These are phyloP conservation scores for Disparrhopalites patrizii DNA, from an alignment of 2,888 invertebrate genomes.

Conservation along the genomic window DNA sequence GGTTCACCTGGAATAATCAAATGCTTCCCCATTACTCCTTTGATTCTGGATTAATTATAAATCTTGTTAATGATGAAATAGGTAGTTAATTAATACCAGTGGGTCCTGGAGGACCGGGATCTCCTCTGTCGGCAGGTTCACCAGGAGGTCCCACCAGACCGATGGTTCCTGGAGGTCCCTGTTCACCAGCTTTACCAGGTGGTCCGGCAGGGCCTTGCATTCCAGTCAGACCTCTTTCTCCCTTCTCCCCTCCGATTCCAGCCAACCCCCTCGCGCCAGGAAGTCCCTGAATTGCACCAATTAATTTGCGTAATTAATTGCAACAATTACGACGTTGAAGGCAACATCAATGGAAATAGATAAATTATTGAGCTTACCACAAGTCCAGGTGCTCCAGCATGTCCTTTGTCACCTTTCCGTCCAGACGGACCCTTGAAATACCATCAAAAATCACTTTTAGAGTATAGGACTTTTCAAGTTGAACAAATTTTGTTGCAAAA, in stretches of 20 bases:
- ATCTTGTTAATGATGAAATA: too few species aligned
- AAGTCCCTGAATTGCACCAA: slow-evolving; percentile 55
- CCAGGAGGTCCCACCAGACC: slow-evolving; percentile 74
- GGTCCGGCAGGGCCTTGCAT: slow-evolving; percentile 72
- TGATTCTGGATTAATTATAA: too few species aligned
- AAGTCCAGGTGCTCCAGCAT: slow-evolving; percentile 65
- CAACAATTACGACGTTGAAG: neutral
- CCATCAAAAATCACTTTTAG: too few species aligned
- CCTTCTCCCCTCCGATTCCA: slow-evolving; percentile 68
- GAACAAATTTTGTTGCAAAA: too few species aligned
- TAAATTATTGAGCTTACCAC: slow-evolving; percentile 54
- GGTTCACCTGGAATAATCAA: slow-evolving; percentile 59
- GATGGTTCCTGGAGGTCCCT: slow-evolving; percentile 69
- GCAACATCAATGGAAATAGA: too few species aligned
- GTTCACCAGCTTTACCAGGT: slow-evolving; percentile 68
- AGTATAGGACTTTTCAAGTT: too few species aligned
- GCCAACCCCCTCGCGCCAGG: slow-evolving; percentile 65
- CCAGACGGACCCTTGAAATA: slow-evolving; percentile 63
- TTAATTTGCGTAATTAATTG: neutral
- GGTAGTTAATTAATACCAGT: slow-evolving; percentile 50
- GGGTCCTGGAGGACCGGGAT: slow-evolving; percentile 67
- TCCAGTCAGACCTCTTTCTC: slow-evolving; percentile 68
- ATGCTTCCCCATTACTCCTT: neutral
- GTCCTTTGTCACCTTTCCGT: slow-evolving; percentile 65
- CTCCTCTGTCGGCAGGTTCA: slow-evolving; percentile 75